Percentiles rank a stretch among this genome's conserved stretches.
Evolutionary conservation across 2,797 vertebrate species (phyloP).

Genomic region (Sciaenops ocellatus): DNA sequence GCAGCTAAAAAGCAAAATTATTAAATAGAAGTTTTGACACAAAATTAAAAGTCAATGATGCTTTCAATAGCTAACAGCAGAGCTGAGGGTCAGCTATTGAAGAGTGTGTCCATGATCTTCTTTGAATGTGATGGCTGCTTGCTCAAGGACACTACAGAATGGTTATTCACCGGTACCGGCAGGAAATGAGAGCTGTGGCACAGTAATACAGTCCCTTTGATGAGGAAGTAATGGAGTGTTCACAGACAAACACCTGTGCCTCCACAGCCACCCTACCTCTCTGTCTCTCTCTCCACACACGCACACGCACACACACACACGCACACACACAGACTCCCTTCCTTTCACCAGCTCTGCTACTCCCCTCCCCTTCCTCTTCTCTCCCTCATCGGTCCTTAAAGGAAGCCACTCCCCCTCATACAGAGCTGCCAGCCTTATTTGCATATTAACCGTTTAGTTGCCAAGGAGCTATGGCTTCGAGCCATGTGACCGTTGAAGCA

Average conservation of each 20-base stretch:
- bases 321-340: slow-evolving; percentile 34
- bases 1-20: neutral
- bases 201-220: slow-evolving; percentile 76
- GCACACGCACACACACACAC: slow-evolving; percentile 1
- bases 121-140: too few species aligned
- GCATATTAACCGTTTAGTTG: slow-evolving; percentile 89
- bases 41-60: too few species aligned
- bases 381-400: slow-evolving; percentile 68
- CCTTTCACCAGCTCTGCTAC: slow-evolving; percentile 58
- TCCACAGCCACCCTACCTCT: slow-evolving; percentile 50
- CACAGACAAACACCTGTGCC: slow-evolving; percentile 82
- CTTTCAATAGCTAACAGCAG: neutral
- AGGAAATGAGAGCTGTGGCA: slow-evolving; percentile 58
- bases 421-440: slow-evolving; percentile 79
- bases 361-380: slow-evolving; percentile 59
- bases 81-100: neutral
- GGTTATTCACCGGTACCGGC: slow-evolving; percentile 19
- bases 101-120: too few species aligned
- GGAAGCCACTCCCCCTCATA: slow-evolving; percentile 78
- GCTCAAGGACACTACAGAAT: too few species aligned
- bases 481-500: slow-evolving; percentile 76
- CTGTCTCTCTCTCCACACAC: neutral
- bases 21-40: neutral
- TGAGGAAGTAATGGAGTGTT: slow-evolving; percentile 81
- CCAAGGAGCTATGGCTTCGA: slow-evolving; percentile 73